Base-by-base conservation (phyloP, 2,797 vertebrate species). In the Adelosebastes latens region DNA sequence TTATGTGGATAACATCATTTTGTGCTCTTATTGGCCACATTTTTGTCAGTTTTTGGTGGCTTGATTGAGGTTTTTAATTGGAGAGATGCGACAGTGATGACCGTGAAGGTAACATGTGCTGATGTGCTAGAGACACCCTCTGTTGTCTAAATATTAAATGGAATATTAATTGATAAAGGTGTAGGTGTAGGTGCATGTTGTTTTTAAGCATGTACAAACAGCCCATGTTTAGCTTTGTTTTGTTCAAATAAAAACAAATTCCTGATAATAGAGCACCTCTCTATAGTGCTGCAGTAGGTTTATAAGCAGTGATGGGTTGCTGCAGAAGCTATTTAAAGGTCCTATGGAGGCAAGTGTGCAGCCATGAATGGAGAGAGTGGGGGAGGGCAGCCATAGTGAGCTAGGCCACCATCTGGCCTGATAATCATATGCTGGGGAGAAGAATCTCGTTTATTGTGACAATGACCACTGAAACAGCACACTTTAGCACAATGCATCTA, bases 381-480 rank as follows among this genome's bases (percentile, higher is more conserved):
- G 92, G 94, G 90, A 88, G 86, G 92, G 90, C 75, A 60, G 74
- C 39, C 32, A 63, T 83, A 70, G 49, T 46, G 81, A 88, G 87
- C 79, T 72, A 61, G 84, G 75, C 82, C 79, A 85, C 90, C 93
- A 94, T 94, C 92, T 94, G 93, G 88, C 79, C 84, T 91, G 81
- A 92, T 90, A 91, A 92, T 92, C 77, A 92, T 93, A 87, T 84
- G 78, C 82, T 87, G 82, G 42, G 36, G 60, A 80, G 60, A 84
- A 53, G 29, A 82, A 75, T 70, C 66, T 13, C 56, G 85, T 81
- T 83, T 83, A 85, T 85, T 87, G 80, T 59, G 32, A 76, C 70
- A 79, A 61, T 59, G 34, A 68, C 24, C 72, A 39, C 25, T 70
- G 10, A 52, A 68, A 61, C 68, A 61, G 24, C 10, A 77, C 22